Conservation (phyloP, 2,888 invertebrate genomes). For the Tachystola acroxantha region DNA sequence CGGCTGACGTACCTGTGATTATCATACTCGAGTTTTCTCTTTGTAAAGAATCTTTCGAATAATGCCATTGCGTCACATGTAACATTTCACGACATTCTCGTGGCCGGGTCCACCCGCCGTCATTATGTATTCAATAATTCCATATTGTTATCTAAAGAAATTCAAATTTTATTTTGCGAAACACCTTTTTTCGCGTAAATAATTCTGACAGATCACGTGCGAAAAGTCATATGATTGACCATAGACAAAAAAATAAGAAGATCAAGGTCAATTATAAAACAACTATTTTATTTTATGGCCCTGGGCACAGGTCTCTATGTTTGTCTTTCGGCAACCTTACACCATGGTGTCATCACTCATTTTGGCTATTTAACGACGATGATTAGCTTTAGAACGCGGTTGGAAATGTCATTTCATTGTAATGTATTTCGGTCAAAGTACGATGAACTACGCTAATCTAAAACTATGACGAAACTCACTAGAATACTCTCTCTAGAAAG, state of each 20-base stretch:
- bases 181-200: constrained; percentile 21
- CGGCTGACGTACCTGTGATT: constrained; percentile 67
- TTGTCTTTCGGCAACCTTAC: no score
- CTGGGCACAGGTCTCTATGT: no score
- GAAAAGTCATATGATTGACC: constrained; percentile 70
- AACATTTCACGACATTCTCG: constrained; percentile 48
- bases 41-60: constrained; percentile 85
- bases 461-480: no score
- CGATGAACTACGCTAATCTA: no score
- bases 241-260: constrained; percentile 52
- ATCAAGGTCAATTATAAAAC: constrained; percentile 47
- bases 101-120: constrained; percentile 33
- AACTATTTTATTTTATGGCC: no score
- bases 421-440: no score
- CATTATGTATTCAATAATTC: constrained; percentile 17
- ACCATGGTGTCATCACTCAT: no score
- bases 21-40: constrained; percentile 72
- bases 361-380: no score
- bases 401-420: no score
- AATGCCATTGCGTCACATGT: constrained; percentile 81
- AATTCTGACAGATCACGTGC: constrained; percentile 66
- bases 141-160: constrained; percentile 14
- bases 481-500: no score
- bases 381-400: no score
- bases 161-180: constrained; percentile 11